Base-by-base conservation (phyloP, 1,140 invertebrate genomes). In the Periplaneta americana region DNA sequence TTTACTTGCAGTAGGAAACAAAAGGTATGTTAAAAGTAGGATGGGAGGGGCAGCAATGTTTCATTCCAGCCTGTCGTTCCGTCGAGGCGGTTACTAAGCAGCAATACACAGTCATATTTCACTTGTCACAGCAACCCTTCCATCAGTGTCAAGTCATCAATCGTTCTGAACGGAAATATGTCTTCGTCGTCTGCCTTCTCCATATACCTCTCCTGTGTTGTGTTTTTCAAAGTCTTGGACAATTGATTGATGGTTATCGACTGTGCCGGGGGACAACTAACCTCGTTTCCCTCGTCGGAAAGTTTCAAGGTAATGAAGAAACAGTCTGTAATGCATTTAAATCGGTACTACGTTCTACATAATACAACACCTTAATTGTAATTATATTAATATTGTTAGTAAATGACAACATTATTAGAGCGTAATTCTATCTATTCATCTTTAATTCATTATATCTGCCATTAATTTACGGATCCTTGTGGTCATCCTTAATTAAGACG, bases 61-160 rank as follows among this genome's bases (percentile, higher is more conserved):
- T 66, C 48, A 66, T 66, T 66, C n/a, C 48, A 66, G 48, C 28
- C 48, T 66, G 48, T 66, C 48, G 48, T 66, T 11, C 48, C 75
- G 33, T n/a, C 75, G 75, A 34, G 75, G 31, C 75, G 75, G 35
- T 33, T 66, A 66, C 48, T 66, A 66, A 66, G 48, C 48, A 28
- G 28, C 48, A 66, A 66, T 66, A 66, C 22, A n/a, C 48, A 28
- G 28, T n/a, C 22, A 66, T 66, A 77, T 77, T 77, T 77, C 75
- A 34, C 35, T 34, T 77, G 75, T 77, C 75, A 77, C 31, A 33
- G 22, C 22, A 22, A 31, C 75, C 75, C 75, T 77, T 77, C 75
- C 33, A 77, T 77, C 75, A 77, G 75, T 77, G 75, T 77, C 75
- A 77, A 77, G 32, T 31, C 35, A 77, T 77, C 75, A 77, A 77